phyloP scores from a whole-genome alignment of 2,797 vertebrate species.

The Buphagus erythrorhynchus region DNA sequence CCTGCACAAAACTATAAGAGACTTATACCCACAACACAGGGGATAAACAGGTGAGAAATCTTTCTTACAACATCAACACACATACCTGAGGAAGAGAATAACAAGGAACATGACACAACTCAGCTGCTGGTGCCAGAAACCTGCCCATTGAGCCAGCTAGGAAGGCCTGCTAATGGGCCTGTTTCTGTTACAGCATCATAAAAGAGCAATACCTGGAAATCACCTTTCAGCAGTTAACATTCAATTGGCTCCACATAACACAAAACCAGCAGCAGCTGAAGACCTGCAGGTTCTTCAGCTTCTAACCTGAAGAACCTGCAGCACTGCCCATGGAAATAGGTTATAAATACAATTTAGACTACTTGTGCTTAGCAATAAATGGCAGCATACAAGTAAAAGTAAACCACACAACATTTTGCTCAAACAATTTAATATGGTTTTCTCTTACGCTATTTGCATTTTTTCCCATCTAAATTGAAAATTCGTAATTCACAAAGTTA shows the following conservation, averaged over 20 bases:
- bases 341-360: neutral
- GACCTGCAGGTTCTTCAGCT: no score
- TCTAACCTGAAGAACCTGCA: neutral
- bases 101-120: neutral
- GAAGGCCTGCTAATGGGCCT: neutral
- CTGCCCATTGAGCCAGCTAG: neutral
- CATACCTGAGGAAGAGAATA: neutral
- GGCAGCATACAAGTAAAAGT: neutral
- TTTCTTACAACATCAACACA: neutral
- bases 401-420: neutral
- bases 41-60: neutral
- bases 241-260: neutral
- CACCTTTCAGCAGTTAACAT: neutral
- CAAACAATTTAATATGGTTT: neutral
- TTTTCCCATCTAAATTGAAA: neutral
- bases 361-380: neutral
- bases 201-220: neutral
- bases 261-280: no score
- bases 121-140: neutral
- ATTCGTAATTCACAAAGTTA: neutral
- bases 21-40: accelerated
- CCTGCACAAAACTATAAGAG: neutral
- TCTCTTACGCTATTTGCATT: neutral
- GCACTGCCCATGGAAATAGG: neutral
- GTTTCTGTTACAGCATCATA: neutral